A percentile compares a stretch with the other conserved stretches of the same genome.
Conservation (phyloP, 1,140 invertebrate species). For the Drosophila oshimai region DNA sequence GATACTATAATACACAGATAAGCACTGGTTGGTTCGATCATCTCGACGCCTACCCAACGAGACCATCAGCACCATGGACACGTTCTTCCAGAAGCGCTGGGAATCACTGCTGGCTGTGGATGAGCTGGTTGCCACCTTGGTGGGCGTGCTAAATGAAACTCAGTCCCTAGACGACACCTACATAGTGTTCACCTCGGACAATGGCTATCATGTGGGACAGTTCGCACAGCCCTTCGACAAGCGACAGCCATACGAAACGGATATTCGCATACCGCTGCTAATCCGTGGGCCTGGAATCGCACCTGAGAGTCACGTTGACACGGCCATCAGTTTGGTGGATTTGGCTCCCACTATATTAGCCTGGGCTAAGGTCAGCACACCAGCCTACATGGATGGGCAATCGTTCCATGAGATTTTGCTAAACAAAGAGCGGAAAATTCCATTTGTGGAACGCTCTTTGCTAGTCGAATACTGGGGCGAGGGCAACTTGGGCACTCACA, state of each 20-base stretch:
- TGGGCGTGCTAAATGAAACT: constrained; percentile 84
- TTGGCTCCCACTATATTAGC: constrained; percentile 91
- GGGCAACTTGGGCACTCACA: constrained; percentile 83
- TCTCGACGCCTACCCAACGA: constrained; percentile 85
- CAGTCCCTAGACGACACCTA: constrained; percentile 89
- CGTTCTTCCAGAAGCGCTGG: constrained; percentile 88
- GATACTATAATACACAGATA: constrained; percentile 84
- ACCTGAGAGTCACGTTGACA: constrained; percentile 82
- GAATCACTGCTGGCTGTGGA: constrained; percentile 93
- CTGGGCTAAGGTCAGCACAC: constrained; percentile 84
- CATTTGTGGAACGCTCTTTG: constrained; percentile 83
- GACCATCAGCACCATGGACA: constrained; percentile 86
- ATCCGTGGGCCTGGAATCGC: constrained; percentile 89
- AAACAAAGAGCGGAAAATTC: background rate
- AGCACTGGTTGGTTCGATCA: constrained; percentile 92
- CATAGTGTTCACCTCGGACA: constrained; percentile 93
- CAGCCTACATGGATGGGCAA: constrained; percentile 85
- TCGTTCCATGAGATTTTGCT: constrained; percentile 83
- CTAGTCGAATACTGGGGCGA: constrained; percentile 92
- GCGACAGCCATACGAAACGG: constrained; percentile 94
- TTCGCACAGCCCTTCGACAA: constrained; percentile 94
- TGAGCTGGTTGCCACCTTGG: constrained; percentile 89
- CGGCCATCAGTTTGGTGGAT: constrained; percentile 90
- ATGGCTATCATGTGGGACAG: constrained; percentile 95
- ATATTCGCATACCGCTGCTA: constrained; percentile 91